Percentiles rank a stretch among this genome's conserved stretches.
Conservation (phyloP, 2,797 vertebrate species). For the Acipenser oxyrinchus region DNA sequence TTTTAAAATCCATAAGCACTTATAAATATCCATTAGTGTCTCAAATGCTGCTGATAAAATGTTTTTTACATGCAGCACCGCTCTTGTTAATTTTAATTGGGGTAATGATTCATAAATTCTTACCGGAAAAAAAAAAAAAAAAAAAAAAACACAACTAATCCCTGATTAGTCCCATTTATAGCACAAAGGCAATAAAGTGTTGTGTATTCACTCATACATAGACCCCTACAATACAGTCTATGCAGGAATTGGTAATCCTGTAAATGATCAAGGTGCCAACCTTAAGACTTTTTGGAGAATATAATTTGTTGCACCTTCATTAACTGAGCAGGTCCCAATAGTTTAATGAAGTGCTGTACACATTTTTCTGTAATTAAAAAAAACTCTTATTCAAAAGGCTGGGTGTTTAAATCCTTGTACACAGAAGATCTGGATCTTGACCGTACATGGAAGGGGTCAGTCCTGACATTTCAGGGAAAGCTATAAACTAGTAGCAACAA, state of each 20-base stretch:
- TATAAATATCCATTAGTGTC: conserved; percentile 46
- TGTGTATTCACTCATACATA: not conserved
- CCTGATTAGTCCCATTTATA: conserved; percentile 63
- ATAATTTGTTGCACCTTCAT: not conserved
- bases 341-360: too few relatives aligned
- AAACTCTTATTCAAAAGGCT: too few relatives aligned
- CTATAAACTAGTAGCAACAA: too few relatives aligned
- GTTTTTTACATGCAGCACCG: conserved; percentile 17
- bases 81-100: conserved; percentile 42
- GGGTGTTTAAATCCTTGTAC: too few relatives aligned
- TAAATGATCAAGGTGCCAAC: conserved; percentile 12
- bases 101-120: conserved; percentile 54
- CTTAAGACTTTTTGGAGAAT: conserved; percentile 12
- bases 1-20: conserved; percentile 46
- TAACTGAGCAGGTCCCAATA: too few relatives aligned
- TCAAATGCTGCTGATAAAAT: conserved; percentile 38
- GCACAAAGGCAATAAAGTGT: conserved; percentile 48
- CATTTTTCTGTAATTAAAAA: too few relatives aligned
- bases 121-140: conserved; percentile 45
- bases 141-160: conserved; percentile 42
- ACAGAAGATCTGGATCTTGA: too few relatives aligned
- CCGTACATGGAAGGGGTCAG: too few relatives aligned
- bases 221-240: conserved; percentile 2
- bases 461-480: too few relatives aligned
- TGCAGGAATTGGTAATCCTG: conserved; percentile 7